Base-by-base conservation (phyloP, 2,797 vertebrate genomes). In the Chelon auratus region DNA sequence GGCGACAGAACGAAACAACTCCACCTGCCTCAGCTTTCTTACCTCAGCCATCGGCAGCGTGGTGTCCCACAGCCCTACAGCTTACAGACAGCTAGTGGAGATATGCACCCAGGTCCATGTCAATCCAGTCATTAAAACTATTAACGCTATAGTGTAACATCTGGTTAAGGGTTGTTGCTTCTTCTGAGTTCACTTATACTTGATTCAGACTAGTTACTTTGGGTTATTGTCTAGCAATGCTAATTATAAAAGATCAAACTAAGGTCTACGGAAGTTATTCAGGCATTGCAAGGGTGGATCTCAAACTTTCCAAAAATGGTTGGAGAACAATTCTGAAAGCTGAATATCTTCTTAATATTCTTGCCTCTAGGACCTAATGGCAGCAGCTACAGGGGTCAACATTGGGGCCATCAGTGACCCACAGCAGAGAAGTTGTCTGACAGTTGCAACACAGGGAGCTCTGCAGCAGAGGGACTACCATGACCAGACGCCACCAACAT, bases 31-130 rank as follows among this genome's bases (percentile, higher is more conserved):
- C 61, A 88, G 89, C 60, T 95, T 94, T 76, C 93, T 95, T 40
- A 93, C 94, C 60, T 92, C 94, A 17, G 95, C 95, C 48, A 95
- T 95, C 3, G 94, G 94, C 73, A 94, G 86, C 13, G 90, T 96
- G 64, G 93, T 95, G 68, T 93, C 93, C 22, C 94, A 93, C 72
- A 95, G 93, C 66, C 84, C 93, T 1, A 57, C 88, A 40, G 93
- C 95, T 20, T 93, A 94, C 79, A 92, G 93, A 63, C 93, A 95
- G 72, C 92, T 96, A 2, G 93, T 96, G 74, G 93, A 95, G 80
- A 95, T 95, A 77, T 96, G 95, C 76, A 96, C 95, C 72, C 95
- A 94, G 93, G 95, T 95, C 64, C 68, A 88, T 68, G 17, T 53
- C 30, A 30, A 3, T 66, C 11, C 22, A 45, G 24, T 11, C 4